Evolutionary conservation across 2,113 vertebrate species (phyloP).

Genomic region (Esox niger): DNA sequence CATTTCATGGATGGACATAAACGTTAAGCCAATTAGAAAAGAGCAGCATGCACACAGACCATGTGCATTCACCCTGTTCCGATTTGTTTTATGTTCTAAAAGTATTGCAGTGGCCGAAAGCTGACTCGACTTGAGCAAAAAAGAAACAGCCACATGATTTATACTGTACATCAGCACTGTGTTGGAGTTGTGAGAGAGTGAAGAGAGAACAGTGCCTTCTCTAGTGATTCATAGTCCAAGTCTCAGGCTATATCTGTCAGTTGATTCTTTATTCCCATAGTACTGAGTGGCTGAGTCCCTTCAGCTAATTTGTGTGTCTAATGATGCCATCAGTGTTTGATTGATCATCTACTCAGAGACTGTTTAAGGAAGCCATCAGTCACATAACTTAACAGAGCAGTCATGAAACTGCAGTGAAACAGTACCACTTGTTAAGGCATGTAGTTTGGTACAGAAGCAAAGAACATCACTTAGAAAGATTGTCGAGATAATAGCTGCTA

Average conservation of each 20-base stretch:
- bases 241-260: not conserved
- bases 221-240: not conserved
- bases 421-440: no score
- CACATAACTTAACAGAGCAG: not conserved
- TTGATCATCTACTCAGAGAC: conserved; percentile 10
- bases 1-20: no score
- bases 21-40: no score
- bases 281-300: not conserved
- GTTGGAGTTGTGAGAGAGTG: not conserved
- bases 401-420: not conserved
- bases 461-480: no score
- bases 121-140: not conserved
- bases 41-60: no score
- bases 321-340: conserved; percentile 7
- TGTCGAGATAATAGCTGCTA: no score
- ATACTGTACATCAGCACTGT: not conserved
- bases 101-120: no score
- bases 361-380: not conserved
- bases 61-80: no score
- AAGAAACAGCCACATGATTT: not conserved
- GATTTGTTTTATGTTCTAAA: no score
- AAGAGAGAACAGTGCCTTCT: no score
- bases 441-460: no score
- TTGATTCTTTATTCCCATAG: not conserved
- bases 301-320: conserved; percentile 14